phyloP scores from a whole-genome alignment of 2,888 invertebrate species.

The Glyphotaelius pellucidus region DNA sequence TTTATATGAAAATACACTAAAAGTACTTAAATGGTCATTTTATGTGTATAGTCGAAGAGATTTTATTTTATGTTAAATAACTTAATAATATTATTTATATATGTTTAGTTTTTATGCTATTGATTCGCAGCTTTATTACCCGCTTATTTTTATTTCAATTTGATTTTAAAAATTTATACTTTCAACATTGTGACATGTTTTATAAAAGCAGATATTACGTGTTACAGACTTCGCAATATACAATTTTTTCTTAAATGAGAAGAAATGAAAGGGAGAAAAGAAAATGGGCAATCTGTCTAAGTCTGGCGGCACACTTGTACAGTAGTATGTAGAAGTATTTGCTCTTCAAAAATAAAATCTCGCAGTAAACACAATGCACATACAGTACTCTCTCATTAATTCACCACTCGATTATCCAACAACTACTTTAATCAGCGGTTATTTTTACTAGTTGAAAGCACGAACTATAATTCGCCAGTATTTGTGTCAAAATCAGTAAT shows the following conservation, averaged over 20 bases:
- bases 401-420: too few species aligned
- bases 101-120: neutral
- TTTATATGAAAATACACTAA: neutral
- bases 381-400: too few species aligned
- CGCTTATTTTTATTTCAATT: neutral
- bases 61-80: conserved; percentile 30
- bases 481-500: too few species aligned
- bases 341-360: neutral
- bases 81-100: neutral
- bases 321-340: neutral
- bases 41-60: conserved; percentile 5
- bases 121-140: neutral
- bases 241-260: neutral
- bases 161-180: neutral
- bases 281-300: too few species aligned
- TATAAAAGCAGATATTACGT: neutral
- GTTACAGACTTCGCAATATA: neutral
- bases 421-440: too few species aligned
- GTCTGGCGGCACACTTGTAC: neutral
- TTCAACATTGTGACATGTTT: neutral
- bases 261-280: too few species aligned
- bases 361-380: neutral
- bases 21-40: conserved; percentile 13
- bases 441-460: too few species aligned
- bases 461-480: too few species aligned